Conservation (phyloP, 2,113 vertebrate genomes). For the Neolamprologus sp. region DNA sequence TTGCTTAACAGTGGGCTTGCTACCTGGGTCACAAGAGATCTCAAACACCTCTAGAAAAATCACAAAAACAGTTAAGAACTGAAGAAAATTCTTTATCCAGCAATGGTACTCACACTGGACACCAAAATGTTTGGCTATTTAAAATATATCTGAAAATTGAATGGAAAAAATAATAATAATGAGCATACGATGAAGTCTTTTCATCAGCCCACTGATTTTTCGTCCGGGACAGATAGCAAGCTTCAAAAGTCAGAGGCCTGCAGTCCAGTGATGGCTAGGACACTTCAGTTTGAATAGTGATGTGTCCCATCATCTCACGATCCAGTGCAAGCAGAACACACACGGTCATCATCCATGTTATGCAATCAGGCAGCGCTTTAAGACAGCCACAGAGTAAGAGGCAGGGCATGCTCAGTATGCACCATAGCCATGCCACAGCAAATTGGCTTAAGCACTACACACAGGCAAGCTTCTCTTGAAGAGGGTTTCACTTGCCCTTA, state of each 20-base stretch:
- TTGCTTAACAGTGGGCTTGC: constrained; percentile 35
- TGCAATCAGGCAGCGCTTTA: constrained; percentile 63
- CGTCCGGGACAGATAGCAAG: constrained; percentile 11
- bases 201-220: background rate
- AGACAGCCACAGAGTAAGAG: constrained; percentile 52
- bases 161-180: background rate
- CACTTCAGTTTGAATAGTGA: constrained; percentile 41
- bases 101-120: background rate
- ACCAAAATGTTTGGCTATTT: background rate
- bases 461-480: constrained; percentile 54
- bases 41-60: constrained; percentile 35
- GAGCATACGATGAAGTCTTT: background rate
- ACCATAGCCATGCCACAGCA: constrained; percentile 56
- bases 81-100: background rate
- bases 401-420: constrained; percentile 64
- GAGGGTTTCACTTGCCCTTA: constrained; percentile 55
- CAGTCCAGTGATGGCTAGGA: background rate
- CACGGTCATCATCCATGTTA: constrained; percentile 61
- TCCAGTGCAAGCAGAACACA: constrained; percentile 55
- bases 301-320: constrained; percentile 45
- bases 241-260: constrained; percentile 19
- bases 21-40: constrained; percentile 55
- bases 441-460: constrained; percentile 67
- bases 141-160: background rate
- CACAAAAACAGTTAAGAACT: constrained; percentile 1